Evolutionary conservation across 2,888 invertebrate genomes (phyloP).

Genomic region (Eutolmus rufibarbis): DNA sequence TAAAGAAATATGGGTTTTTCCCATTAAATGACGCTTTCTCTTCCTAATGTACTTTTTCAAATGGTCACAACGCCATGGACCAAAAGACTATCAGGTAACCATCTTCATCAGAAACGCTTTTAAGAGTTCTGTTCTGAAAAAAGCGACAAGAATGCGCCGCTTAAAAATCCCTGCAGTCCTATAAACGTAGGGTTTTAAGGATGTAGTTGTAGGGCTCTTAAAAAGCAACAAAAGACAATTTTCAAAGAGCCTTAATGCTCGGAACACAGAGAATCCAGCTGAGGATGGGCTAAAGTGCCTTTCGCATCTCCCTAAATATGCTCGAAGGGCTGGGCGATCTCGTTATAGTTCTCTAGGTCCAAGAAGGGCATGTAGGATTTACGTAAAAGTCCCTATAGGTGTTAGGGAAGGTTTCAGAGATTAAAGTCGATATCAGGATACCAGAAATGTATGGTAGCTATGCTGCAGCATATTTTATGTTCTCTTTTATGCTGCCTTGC

Average conservation of each 20-base stretch:
- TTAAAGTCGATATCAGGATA: conserved; percentile 60
- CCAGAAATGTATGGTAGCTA: conserved; percentile 54
- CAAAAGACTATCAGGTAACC: background rate
- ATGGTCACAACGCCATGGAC: background rate
- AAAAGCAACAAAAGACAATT: background rate
- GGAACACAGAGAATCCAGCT: background rate
- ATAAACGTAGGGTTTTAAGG: background rate
- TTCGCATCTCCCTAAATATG: background rate
- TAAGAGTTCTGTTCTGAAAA: background rate
- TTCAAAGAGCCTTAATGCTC: background rate
- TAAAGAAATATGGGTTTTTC: background rate
- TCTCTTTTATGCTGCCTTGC: conserved; percentile 25
- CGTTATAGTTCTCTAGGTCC: background rate
- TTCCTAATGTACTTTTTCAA: background rate
- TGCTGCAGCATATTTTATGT: conserved; percentile 38
- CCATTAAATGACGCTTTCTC: background rate
- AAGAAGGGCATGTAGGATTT: conserved; percentile 12
- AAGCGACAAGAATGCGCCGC: background rate
- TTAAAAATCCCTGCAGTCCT: background rate
- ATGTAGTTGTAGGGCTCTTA: conserved; percentile 1
- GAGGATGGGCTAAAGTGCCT: background rate
- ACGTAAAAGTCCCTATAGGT: conserved; percentile 43
- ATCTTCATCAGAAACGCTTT: background rate
- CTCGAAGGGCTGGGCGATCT: background rate
- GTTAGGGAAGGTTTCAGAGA: conserved; percentile 58